These are phyloP conservation scores for Syrmaticus mikado DNA, from an alignment of 2,113 vertebrate species.

Conservation along the genomic window DNA sequence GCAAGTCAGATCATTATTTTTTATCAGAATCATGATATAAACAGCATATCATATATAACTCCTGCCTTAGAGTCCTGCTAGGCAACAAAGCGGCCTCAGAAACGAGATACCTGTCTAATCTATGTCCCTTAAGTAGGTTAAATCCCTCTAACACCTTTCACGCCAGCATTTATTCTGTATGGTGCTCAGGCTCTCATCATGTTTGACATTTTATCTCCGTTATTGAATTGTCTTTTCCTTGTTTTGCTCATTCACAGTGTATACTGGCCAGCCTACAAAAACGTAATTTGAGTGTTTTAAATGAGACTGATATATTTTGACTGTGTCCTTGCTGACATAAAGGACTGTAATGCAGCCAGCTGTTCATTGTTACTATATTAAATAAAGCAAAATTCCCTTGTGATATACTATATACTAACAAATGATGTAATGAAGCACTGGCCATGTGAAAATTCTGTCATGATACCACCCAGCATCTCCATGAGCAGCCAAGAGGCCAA, in stretches of 20 bases:
- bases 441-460: slow-evolving; percentile 47
- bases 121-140: slow-evolving; percentile 22
- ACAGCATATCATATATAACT: slow-evolving; percentile 14
- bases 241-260: slow-evolving; percentile 3
- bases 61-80: not conserved
- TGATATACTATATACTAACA: slow-evolving; percentile 55
- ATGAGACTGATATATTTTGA: slow-evolving; percentile 62
- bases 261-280: slow-evolving; percentile 46
- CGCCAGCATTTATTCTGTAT: slow-evolving; percentile 6
- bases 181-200: slow-evolving; percentile 18
- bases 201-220: slow-evolving; percentile 65
- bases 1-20: slow-evolving; percentile 36
- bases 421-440: slow-evolving; percentile 56
- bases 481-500: slow-evolving; percentile 5
- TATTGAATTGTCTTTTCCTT: slow-evolving; percentile 35
- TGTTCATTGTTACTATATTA: slow-evolving; percentile 59
- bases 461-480: slow-evolving; percentile 10
- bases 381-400: slow-evolving; percentile 58
- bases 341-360: slow-evolving; percentile 50
- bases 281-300: slow-evolving; percentile 47
- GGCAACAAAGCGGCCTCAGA: not conserved
- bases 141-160: slow-evolving; percentile 44
- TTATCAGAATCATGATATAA: slow-evolving; percentile 35
- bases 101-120: slow-evolving; percentile 21
- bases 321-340: slow-evolving; percentile 41